Evolutionary conservation across 2,797 vertebrate genomes (phyloP), one percentile per base, ranked within the genome.

Genomic region (Acridotheres tristis): DNA sequence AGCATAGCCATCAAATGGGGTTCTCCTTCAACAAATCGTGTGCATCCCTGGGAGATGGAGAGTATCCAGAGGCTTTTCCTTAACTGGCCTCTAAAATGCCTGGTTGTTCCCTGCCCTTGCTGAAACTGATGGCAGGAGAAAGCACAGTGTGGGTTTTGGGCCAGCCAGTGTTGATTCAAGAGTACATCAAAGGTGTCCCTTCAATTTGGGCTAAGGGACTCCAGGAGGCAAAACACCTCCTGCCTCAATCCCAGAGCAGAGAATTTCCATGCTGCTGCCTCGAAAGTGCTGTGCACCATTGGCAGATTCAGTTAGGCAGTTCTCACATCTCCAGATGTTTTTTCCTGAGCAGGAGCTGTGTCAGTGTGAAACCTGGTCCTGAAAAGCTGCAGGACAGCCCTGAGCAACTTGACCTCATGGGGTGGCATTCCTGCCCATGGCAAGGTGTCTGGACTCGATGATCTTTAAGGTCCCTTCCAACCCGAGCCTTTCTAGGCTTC

Each of bases 231-330:
- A 87, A 87, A 25, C 36, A 27, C 5, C 22, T 61, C 58, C 45
- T 59, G 36, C 42, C 36, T 8, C 53, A 48, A 29, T 5, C 26
- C 53, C n/a, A 32, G 47, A 83, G 45, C n/a, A 19, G 48, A 51
- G 48, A 26, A 65, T 55, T 74, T 38, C 54, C 13, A 3, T 5
- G 13, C 30, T 7, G 5, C 50, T 55, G 21, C 50, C 55, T 50
- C 21, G 20, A 17, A 63, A 15, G 34, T 5, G 8, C 50, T n/a
- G 16, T 0, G 0, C 30, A 14, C 10, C 40, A 16, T 0, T 1
- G 13, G 29, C 42, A 71, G 50, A 42, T 6, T 55, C 26, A 63
- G 7, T 4, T 5, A 13, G 50, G 36, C 65, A 62, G 7, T 32
- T 50, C 50, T 34, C 48, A 32, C 66, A 29, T 20, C 62, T 23